Evolutionary conservation across 2,888 invertebrate species (phyloP).

Genomic region (Miltochrista miniata): DNA sequence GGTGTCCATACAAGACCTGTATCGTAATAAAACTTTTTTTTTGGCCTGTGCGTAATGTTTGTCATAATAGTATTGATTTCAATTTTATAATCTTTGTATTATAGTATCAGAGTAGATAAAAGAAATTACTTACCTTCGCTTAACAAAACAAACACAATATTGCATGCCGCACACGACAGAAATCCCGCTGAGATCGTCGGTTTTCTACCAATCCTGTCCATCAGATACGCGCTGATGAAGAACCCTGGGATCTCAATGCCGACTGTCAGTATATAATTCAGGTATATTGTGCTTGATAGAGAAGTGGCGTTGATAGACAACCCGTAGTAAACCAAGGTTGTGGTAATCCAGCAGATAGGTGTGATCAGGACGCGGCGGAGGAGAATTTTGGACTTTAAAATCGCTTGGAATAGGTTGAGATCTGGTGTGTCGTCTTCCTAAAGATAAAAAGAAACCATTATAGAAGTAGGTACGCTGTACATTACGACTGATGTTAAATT

Average conservation of each 20-base stretch:
- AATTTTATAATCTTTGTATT: no score
- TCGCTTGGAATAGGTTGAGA: conserved; percentile 48
- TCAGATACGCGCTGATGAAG: conserved; percentile 56
- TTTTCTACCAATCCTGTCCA: conserved; percentile 86
- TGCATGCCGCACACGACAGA: conserved; percentile 82
- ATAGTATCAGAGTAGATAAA: no score
- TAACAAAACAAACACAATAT: conserved; percentile 72
- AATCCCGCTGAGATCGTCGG: conserved; percentile 83
- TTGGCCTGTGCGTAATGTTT: no score
- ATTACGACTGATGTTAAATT: no score
- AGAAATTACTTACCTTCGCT: conserved; percentile 69
- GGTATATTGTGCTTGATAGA: conserved; percentile 88
- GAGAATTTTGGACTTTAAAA: conserved; percentile 76
- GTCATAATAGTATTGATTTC: no score
- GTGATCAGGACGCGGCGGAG: conserved; percentile 85
- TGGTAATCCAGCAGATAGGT: conserved; percentile 91
- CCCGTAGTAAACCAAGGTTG: conserved; percentile 92
- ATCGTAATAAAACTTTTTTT: no score
- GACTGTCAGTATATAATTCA: conserved; percentile 87
- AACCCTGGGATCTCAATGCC: conserved; percentile 89
- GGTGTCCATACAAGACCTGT: no score
- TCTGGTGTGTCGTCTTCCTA: conserved; percentile 2
- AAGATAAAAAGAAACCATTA: background rate
- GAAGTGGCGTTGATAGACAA: conserved; percentile 90
- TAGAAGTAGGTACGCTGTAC: no score